These are phyloP conservation scores for Merops nubicus DNA, from an alignment of 2,113 vertebrate species.

Conservation along the genomic window DNA sequence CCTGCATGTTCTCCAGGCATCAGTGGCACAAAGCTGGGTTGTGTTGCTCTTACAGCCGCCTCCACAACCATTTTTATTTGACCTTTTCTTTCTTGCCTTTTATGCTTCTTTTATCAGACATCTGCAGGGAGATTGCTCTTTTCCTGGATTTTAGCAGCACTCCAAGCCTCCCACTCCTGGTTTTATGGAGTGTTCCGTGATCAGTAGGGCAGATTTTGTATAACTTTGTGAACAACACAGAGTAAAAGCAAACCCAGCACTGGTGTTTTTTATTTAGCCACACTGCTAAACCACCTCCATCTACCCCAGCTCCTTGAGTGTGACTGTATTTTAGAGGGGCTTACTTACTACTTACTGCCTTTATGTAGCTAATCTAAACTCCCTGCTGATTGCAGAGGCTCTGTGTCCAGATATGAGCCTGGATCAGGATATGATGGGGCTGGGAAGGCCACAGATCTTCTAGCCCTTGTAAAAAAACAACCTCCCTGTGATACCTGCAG, in stretches of 20 bases:
- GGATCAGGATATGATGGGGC: neutral
- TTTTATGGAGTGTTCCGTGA: neutral
- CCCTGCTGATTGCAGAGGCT: neutral
- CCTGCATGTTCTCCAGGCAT: neutral
- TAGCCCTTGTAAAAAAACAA: no score
- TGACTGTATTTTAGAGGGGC: neutral
- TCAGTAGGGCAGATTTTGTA: neutral
- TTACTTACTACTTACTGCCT: neutral
- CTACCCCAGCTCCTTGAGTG: neutral
- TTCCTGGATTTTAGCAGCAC: neutral
- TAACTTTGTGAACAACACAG: neutral
- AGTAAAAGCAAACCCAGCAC: neutral
- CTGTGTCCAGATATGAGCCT: neutral
- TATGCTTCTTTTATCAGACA: neutral
- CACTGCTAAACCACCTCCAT: neutral
- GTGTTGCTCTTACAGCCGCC: neutral
- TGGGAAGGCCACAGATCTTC: neutral
- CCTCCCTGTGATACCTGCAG: neutral
- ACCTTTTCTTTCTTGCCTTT: neutral
- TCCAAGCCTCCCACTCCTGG: neutral
- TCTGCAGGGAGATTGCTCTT: neutral
- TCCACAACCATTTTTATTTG: neutral
- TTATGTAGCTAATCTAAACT: neutral
- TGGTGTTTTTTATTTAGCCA: neutral
- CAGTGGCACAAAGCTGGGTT: neutral